These are phyloP conservation scores for Andrena flavipes DNA, from an alignment of 2,888 invertebrate species.

Conservation along the genomic window DNA sequence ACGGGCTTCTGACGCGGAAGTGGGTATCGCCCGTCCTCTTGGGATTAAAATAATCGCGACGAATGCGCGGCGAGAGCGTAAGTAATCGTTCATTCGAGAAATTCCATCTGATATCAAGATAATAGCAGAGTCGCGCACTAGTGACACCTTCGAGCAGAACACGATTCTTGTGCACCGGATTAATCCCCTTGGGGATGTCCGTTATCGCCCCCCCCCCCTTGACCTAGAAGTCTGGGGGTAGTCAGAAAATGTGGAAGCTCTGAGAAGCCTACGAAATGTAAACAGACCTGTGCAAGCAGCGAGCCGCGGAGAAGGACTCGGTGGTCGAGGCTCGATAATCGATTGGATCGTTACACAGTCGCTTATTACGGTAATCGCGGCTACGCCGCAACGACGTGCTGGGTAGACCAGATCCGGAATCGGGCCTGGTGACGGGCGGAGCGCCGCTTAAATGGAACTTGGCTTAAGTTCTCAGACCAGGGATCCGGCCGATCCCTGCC, in stretches of 20 bases:
- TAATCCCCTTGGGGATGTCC: neutral
- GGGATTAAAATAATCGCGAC: neutral
- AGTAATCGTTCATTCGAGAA: no score
- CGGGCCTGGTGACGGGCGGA: constrained; percentile 26
- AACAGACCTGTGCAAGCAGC: neutral
- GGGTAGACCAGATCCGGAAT: constrained; percentile 49
- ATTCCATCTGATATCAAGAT: no score
- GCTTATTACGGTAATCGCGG: constrained; percentile 56
- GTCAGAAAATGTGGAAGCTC: neutral
- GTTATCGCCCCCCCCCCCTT: neutral
- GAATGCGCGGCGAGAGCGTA: neutral
- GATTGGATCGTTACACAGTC: constrained; percentile 45
- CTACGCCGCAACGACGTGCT: constrained; percentile 58
- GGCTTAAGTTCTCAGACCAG: constrained; percentile 64
- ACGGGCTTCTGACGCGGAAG: neutral
- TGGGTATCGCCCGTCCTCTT: neutral
- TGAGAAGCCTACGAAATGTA: neutral
- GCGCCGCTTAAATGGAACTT: constrained; percentile 65
- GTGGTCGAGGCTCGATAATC: constrained; percentile 37
- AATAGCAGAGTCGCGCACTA: no score
- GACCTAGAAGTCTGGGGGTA: neutral
- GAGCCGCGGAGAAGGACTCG: neutral
- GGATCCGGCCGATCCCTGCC: constrained; percentile 60
- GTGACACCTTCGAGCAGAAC: neutral
- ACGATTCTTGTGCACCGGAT: neutral